Base-by-base conservation (phyloP, 2,113 vertebrate species). In the Pelodiscus sinensis region DNA sequence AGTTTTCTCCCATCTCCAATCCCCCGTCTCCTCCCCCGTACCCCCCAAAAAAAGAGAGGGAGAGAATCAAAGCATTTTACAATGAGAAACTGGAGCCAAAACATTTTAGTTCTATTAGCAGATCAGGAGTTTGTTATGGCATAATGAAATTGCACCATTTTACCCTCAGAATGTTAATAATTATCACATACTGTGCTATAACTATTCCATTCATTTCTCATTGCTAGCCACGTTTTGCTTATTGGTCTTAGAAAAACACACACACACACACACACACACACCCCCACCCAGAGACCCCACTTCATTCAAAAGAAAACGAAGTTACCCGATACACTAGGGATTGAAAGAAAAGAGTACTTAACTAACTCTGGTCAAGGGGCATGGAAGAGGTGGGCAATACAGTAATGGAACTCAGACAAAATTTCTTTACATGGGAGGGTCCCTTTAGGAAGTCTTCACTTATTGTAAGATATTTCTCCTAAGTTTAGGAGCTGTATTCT, bases 111-210 rank as follows among this genome's bases (percentile, higher is more conserved):
- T 88, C 68, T 88, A 14, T 88, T 55, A 90, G 84, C 71, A 94
- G 79, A 10, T 84, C 68, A 91, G 80, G 5, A 79, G 38, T 95
- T 96, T 95, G 87, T 93, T 92, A 93, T 21, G 82, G 75, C 95
- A 82, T 77, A 85, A 68, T 0, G 1, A 95, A 81, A 44, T 73
- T 93, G 86, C 81, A 93, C 85, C 19, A n/a, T 90, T 96, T 96
- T 91, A 85, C 50, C 86, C 75, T 79, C 79, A 81, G 31, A 1
- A 0, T 92, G 92, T 96, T 95, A 87, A 79, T n/a, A 27, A 51
- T 60, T 31, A 44, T 82, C 79, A 84, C 82, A 71, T 91, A 0
- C 56, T 85, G 78, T 79, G 85, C 79, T 87, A 60, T 88, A 92
- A 81, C 82, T 81, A 55, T 85, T 65, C 24, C 0, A 18, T 55